Conservation (phyloP, 2,888 invertebrate genomes). For the Dryocosmus kuriphilus region DNA sequence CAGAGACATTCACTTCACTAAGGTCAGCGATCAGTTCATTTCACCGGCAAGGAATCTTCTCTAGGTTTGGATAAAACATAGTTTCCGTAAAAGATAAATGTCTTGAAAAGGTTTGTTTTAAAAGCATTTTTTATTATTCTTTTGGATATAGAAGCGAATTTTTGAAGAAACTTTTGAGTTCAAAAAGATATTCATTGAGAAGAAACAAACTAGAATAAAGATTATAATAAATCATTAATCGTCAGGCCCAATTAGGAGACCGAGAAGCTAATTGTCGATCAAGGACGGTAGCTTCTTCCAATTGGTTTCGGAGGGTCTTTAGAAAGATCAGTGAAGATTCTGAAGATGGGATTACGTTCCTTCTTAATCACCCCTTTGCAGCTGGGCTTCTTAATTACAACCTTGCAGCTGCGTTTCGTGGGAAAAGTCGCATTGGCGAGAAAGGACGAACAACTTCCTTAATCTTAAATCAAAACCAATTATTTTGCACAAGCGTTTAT, state of each 20-base stretch:
- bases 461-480: constrained; percentile 18
- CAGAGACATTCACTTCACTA: neutral
- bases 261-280: constrained; percentile 9
- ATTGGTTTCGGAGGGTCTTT: constrained; percentile 5
- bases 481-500: constrained; percentile 19
- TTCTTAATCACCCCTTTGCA: constrained; percentile 5
- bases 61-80: neutral
- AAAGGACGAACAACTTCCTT: constrained; percentile 2
- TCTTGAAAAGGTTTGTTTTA: neutral
- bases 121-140: neutral
- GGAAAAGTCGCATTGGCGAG: neutral
- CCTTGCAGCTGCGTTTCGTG: neutral
- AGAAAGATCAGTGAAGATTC: constrained; percentile 4
- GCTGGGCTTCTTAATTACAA: constrained; percentile 19
- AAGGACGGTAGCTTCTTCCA: neutral
- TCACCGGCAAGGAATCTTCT: neutral
- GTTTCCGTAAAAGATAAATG: neutral
- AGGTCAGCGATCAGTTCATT: neutral
- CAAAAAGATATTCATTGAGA: too few relatives aligned
- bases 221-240: neutral
- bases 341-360: constrained; percentile 27
- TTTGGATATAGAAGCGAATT: too few relatives aligned
- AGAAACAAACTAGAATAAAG: neutral
- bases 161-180: too few relatives aligned
- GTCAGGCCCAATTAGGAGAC: neutral